Percentiles rank a stretch among this genome's conserved stretches.
phyloP scores from a whole-genome alignment of 2,888 invertebrate species.

The Eupithecia dodoneata region DNA sequence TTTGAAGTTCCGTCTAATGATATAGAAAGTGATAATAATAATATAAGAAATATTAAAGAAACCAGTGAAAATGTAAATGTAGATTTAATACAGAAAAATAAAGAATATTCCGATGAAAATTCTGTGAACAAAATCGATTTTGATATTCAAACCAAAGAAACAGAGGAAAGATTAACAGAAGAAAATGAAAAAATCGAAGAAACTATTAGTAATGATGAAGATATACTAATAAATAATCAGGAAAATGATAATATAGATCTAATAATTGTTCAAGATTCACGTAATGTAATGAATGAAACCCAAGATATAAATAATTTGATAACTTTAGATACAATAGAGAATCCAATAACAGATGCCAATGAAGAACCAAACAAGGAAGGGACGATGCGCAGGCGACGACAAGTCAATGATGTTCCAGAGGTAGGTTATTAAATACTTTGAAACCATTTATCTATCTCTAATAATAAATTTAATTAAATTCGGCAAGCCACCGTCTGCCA shows the following conservation, averaged over 20 bases:
- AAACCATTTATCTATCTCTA: too few relatives aligned
- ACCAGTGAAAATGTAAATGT: not conserved
- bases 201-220: not conserved
- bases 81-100: conserved; percentile 4
- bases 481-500: too few relatives aligned
- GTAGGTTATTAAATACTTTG: not conserved
- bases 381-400: conserved; percentile 22
- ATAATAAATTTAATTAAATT: too few relatives aligned
- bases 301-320: conserved; percentile 3
- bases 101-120: not conserved
- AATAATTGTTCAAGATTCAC: not conserved
- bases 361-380: not conserved
- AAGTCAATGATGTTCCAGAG: conserved; percentile 36
- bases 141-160: not conserved
- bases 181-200: not conserved
- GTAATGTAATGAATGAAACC: not conserved
- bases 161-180: not conserved
- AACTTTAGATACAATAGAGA: not conserved
- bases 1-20: conserved; percentile 11
- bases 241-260: not conserved
- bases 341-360: not conserved
- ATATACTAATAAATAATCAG: not conserved
- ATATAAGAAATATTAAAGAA: not conserved
- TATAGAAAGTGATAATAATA: conserved; percentile 16
- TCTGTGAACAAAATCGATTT: not conserved